Evolutionary conservation across 2,888 invertebrate genomes (phyloP).

Genomic region (Tachina fera): DNA sequence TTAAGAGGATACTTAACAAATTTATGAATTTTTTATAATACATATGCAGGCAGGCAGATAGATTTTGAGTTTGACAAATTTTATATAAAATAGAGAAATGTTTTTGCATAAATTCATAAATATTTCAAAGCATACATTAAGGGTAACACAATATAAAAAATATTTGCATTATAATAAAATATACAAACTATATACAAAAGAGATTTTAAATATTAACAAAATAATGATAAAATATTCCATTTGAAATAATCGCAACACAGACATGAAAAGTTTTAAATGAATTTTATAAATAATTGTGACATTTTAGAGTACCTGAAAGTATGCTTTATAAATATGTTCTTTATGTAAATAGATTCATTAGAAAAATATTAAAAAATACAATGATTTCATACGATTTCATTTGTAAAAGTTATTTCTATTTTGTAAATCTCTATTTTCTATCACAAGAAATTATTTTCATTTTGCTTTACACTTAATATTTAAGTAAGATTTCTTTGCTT

Average conservation of each 20-base stretch:
- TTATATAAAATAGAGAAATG: slow-evolving; percentile 17
- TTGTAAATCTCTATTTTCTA: neutral
- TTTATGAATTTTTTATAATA: slow-evolving; percentile 42
- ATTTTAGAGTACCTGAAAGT: slow-evolving; percentile 18
- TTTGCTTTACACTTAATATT: slow-evolving; percentile 7
- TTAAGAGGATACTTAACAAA: slow-evolving; percentile 22
- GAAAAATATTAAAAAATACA: too few species aligned
- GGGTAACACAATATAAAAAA: neutral
- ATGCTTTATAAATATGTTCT: neutral
- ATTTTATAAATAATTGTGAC: neutral
- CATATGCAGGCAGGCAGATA: neutral
- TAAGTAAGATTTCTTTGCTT: slow-evolving; percentile 11
- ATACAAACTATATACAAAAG: neutral
- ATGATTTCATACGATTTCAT: too few species aligned
- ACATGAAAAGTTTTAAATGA: neutral
- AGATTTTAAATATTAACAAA: slow-evolving; percentile 56
- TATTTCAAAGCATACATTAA: slow-evolving; percentile 57
- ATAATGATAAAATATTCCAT: slow-evolving; percentile 44
- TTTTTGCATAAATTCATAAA: slow-evolving; percentile 49
- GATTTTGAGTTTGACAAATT: slow-evolving; percentile 1
- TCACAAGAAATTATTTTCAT: neutral
- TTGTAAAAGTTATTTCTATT: neutral
- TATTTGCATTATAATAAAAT: neutral
- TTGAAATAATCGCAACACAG: slow-evolving; percentile 7
- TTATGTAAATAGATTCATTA: neutral